Evolutionary conservation across 2,888 invertebrate species (phyloP).

Genomic region (Pantelozetes paolii): DNA sequence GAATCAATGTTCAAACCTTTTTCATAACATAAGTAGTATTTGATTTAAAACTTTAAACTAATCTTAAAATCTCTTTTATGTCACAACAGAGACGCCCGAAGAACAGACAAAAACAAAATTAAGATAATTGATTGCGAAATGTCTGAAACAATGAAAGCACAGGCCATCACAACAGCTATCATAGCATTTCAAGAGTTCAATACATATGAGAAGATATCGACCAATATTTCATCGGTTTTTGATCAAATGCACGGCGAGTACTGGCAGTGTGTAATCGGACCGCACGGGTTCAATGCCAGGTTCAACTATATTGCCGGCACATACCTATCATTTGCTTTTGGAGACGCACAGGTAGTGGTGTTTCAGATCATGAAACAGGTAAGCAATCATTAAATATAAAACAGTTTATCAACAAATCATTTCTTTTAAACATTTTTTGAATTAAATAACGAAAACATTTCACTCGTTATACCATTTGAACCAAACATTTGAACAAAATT

Average conservation of each 20-base stretch:
- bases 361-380: slow-evolving; percentile 34
- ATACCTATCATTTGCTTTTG: slow-evolving; percentile 1
- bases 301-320: slow-evolving; percentile 27
- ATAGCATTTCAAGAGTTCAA: slow-evolving; percentile 29
- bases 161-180: slow-evolving; percentile 16
- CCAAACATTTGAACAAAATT: no score
- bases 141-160: slow-evolving; percentile 29
- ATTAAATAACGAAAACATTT: no score
- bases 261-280: slow-evolving; percentile 28
- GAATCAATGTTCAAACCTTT: no score
- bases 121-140: slow-evolving; percentile 21
- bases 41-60: no score
- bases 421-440: no score
- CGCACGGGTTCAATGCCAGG: slow-evolving; percentile 17
- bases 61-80: no score
- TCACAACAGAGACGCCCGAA: slow-evolving; percentile 19
- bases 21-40: no score
- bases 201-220: slow-evolving; percentile 15
- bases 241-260: slow-evolving; percentile 33
- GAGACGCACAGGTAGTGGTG: slow-evolving; percentile 21
- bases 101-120: slow-evolving; percentile 25
- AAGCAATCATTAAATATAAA: not conserved
- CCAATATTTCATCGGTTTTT: slow-evolving; percentile 19
- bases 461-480: no score
- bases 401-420: no score